Conservation (phyloP, 2,113 vertebrate genomes). For the Chionis minor region DNA sequence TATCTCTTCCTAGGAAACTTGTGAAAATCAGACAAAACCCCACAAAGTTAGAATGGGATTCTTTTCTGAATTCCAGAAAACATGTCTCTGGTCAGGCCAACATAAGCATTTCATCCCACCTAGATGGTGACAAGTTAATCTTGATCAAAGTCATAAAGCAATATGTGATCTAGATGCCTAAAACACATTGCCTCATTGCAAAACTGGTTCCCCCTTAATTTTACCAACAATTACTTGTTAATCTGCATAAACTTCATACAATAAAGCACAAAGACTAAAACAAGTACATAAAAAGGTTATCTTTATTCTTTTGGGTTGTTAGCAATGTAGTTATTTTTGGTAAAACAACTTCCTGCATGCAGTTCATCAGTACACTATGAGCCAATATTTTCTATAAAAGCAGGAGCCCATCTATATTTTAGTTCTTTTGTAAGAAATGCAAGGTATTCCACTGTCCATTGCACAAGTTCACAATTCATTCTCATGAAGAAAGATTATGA, state of each 20-base stretch:
- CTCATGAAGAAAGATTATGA: constrained; percentile 42
- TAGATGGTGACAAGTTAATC: background rate
- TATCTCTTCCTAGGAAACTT: background rate
- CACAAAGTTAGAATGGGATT: background rate
- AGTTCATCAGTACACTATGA: constrained; percentile 77
- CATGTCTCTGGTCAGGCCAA: background rate
- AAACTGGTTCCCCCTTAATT: background rate
- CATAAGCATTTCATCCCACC: background rate
- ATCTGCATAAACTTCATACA: background rate
- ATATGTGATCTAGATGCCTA: background rate
- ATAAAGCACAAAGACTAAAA: constrained; percentile 64
- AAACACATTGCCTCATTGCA: background rate
- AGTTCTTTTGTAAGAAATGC: constrained; percentile 73
- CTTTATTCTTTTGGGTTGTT: constrained; percentile 85
- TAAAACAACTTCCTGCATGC: constrained; percentile 85
- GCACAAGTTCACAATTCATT: constrained; percentile 63
- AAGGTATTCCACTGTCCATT: constrained; percentile 54
- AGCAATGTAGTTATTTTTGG: constrained; percentile 73
- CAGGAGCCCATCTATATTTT: constrained; percentile 65
- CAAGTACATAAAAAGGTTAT: constrained; percentile 79
- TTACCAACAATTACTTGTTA: background rate
- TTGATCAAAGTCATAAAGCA: background rate
- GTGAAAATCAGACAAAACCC: background rate
- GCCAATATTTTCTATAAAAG: constrained; percentile 76
- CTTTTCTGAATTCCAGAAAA: background rate